phyloP scores from a whole-genome alignment of 2,888 invertebrate genomes.

The Tortrix viridana region DNA sequence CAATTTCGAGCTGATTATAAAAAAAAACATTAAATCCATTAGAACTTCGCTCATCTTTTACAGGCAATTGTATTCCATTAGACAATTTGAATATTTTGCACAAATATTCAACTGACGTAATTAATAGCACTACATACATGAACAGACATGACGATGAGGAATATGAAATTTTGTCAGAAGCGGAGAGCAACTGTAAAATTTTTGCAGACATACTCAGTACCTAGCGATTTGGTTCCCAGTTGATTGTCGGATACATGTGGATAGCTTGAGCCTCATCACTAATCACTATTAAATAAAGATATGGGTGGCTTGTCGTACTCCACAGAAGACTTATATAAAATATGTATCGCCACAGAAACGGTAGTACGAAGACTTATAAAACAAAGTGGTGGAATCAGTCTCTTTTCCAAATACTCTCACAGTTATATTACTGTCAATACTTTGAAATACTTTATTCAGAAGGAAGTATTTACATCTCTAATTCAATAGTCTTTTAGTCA shows the following conservation, averaged over 20 bases:
- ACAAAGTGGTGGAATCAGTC: background rate
- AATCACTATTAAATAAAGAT: conserved; percentile 31
- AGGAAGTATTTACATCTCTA: no score
- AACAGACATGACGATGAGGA: background rate
- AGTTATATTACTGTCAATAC: background rate
- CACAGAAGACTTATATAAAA: background rate
- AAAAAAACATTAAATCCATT: no score
- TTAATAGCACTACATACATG: no score
- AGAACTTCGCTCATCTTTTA: no score
- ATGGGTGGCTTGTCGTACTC: conserved; percentile 33
- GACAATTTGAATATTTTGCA: conserved; percentile 33
- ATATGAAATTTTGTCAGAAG: no score
- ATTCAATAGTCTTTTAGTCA: background rate
- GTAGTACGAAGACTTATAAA: background rate
- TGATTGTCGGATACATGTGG: conserved; percentile 39
- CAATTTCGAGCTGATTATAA: no score
- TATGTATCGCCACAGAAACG: background rate
- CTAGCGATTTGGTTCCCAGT: conserved; percentile 8
- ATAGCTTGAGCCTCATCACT: conserved; percentile 39
- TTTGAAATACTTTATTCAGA: background rate
- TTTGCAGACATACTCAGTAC: no score
- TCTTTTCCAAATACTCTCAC: background rate
- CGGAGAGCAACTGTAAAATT: no score
- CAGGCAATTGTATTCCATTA: conserved; percentile 36
- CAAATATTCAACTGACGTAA: conserved; percentile 14